phyloP scores from a whole-genome alignment of 2,797 vertebrate genomes.

The Linurgus olivaceus region DNA sequence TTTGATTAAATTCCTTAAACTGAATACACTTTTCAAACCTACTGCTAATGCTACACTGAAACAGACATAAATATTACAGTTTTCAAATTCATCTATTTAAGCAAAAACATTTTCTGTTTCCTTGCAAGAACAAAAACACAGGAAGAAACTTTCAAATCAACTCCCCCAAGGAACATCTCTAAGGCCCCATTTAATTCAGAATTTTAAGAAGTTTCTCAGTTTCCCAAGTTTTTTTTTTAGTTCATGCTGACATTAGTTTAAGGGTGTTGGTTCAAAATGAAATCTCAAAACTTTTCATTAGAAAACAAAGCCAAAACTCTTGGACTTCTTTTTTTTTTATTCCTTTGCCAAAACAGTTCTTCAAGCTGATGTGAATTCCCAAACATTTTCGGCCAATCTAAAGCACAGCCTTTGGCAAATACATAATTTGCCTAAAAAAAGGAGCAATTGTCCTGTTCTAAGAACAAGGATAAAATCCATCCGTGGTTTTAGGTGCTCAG shows the following conservation, averaged over 20 bases:
- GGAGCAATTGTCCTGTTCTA: neutral
- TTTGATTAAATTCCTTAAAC: neutral
- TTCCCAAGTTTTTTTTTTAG: neutral
- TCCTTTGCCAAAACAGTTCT: conserved; percentile 7
- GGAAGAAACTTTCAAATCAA: conserved; percentile 17
- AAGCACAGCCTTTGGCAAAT: neutral
- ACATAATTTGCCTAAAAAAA: neutral
- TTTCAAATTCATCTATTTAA: neutral
- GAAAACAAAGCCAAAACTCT: conserved; percentile 21
- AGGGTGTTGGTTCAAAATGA: conserved; percentile 34
- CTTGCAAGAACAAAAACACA: neutral
- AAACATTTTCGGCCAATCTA: neutral
- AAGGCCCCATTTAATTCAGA: conserved; percentile 2
- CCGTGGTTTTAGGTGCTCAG: neutral
- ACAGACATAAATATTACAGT: neutral
- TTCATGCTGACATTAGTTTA: neutral
- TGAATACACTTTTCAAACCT: neutral
- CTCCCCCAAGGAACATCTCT: neutral
- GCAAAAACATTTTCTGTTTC: neutral
- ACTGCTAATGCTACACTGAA: neutral
- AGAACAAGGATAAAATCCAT: neutral
- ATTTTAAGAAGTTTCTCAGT: neutral
- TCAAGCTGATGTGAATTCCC: conserved; percentile 8
- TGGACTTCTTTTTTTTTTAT: conserved; percentile 11
- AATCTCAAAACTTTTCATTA: conserved; percentile 26